These are phyloP conservation scores for Metaphire vulgaris DNA, from an alignment of 1,140 invertebrate genomes.

Conservation along the genomic window DNA sequence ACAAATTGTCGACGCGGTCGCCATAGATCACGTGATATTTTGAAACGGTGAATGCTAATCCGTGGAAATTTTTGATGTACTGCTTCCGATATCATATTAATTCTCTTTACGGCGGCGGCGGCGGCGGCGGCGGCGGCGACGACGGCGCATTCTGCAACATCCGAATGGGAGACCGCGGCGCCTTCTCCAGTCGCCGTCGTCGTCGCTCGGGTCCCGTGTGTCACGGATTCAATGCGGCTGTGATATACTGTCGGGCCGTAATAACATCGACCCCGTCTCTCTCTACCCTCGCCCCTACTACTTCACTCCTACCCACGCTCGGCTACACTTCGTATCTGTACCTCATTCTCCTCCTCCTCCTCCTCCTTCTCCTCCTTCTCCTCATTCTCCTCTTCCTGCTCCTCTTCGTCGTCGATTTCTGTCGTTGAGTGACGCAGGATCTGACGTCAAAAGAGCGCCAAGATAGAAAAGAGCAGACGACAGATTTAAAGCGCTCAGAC, in stretches of 20 bases:
- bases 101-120: neutral
- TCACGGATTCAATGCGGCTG: neutral
- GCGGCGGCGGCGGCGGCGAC: neutral
- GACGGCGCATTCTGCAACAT: neutral
- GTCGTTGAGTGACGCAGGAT: too few species aligned
- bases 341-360: constrained; percentile 52
- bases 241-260: neutral
- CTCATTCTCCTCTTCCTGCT: too few species aligned
- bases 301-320: constrained; percentile 31
- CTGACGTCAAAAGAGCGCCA: too few species aligned
- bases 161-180: neutral
- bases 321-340: constrained; percentile 55
- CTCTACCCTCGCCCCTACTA: neutral
- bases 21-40: neutral
- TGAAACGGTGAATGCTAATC: neutral
- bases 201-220: too few species aligned
- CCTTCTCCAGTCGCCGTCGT: too few species aligned
- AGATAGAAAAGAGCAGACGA: too few species aligned
- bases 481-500: too few species aligned
- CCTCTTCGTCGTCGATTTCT: too few species aligned
- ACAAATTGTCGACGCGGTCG: neutral
- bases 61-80: neutral
- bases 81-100: neutral
- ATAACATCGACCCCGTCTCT: neutral
- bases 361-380: constrained; percentile 54